Conservation (phyloP, 2,113 vertebrate species). For the Melozone crissalis region DNA sequence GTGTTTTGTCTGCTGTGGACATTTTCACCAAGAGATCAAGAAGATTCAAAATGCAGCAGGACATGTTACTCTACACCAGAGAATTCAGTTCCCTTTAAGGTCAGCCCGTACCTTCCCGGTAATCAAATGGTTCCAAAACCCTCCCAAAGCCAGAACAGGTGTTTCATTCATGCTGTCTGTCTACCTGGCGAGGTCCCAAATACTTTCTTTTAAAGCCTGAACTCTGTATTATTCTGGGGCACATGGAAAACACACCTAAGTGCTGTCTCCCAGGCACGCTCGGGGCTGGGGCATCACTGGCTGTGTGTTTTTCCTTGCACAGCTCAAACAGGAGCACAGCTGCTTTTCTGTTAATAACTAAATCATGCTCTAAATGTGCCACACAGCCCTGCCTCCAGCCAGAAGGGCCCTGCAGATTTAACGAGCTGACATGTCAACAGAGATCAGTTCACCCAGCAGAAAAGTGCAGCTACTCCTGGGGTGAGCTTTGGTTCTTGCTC, state of each 20-base stretch:
- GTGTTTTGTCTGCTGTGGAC: slow-evolving; percentile 1
- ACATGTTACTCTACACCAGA: slow-evolving; percentile 51
- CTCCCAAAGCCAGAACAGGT: slow-evolving; percentile 67
- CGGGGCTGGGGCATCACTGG: neutral
- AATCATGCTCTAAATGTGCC: neutral
- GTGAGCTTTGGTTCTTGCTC: neutral
- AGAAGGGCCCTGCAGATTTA: slow-evolving; percentile 26
- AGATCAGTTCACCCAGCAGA: slow-evolving; percentile 54
- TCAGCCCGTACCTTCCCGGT: slow-evolving; percentile 57
- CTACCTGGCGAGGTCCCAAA: slow-evolving; percentile 65
- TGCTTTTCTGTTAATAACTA: slow-evolving; percentile 48
- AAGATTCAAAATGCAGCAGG: neutral
- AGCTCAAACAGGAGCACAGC: slow-evolving; percentile 20
- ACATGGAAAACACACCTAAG: neutral
- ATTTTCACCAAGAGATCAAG: neutral
- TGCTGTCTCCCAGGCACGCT: neutral
- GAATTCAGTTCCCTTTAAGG: slow-evolving; percentile 55
- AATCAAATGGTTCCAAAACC: slow-evolving; percentile 51
- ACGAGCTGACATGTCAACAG: slow-evolving; percentile 55
- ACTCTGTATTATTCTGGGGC: neutral
- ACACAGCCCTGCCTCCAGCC: neutral
- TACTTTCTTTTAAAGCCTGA: slow-evolving; percentile 37
- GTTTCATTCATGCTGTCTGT: slow-evolving; percentile 67
- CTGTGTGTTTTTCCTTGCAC: neutral
- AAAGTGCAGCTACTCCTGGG: neutral